phyloP scores from a whole-genome alignment of 1,140 invertebrate genomes.

The Zophobas atratus region DNA sequence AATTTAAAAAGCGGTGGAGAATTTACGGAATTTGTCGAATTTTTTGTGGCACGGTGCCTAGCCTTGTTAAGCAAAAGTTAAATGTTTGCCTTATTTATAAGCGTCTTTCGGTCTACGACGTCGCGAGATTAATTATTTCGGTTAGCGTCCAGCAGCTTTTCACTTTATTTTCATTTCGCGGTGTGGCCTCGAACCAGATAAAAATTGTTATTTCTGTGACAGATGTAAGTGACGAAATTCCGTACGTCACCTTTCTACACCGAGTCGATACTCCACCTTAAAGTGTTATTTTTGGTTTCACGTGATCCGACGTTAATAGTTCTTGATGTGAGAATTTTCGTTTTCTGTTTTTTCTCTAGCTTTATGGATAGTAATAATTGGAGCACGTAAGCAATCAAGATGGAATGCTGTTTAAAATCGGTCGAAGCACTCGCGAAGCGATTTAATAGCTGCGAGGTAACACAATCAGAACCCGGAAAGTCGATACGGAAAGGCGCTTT shows the following conservation, averaged over 20 bases:
- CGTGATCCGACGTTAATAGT: slow-evolving; percentile 24
- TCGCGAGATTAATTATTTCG: background rate
- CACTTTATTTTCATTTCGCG: background rate
- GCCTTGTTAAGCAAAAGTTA: slow-evolving; percentile 6
- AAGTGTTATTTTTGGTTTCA: slow-evolving; percentile 39
- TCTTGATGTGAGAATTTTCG: slow-evolving; percentile 20
- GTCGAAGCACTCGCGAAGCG: slow-evolving; percentile 1
- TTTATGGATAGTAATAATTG: background rate
- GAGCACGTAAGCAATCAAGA: slow-evolving; percentile 16
- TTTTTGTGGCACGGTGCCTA: slow-evolving; percentile 1
- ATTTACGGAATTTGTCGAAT: no score
- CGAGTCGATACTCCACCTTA: background rate
- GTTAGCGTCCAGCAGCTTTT: background rate
- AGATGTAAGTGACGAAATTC: slow-evolving; percentile 25
- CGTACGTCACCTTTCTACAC: slow-evolving; percentile 16
- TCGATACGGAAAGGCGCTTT: slow-evolving; percentile 13
- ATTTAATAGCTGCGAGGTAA: slow-evolving; percentile 22
- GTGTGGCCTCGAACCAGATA: slow-evolving; percentile 12
- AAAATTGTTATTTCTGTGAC: slow-evolving; percentile 32
- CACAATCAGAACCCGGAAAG: slow-evolving; percentile 22
- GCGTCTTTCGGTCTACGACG: background rate
- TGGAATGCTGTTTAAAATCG: slow-evolving; percentile 24
- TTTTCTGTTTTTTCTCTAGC: background rate
- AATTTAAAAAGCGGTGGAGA: background rate
- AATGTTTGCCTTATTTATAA: background rate